Evolutionary conservation across 2,888 invertebrate species (phyloP), one percentile per base, ranked within the genome.

Genomic region (Empis livida): DNA sequence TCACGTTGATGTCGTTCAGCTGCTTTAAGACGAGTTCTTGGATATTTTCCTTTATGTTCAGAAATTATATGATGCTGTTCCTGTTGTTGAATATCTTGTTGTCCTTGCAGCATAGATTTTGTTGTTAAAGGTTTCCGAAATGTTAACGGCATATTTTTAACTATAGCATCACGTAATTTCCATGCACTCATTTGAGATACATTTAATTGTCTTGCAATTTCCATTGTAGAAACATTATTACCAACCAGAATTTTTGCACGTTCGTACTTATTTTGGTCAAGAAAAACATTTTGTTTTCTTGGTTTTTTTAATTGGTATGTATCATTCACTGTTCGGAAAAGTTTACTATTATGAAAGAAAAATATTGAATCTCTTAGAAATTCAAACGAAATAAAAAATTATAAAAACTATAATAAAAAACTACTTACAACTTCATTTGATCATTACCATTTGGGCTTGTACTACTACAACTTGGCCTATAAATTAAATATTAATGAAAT

Each of bases 101-200:
- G 20, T n/a, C n/a, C n/a, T 17, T 32, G 54, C n/a, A 49, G 31
- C 37, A n/a, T 15, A 14, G 35, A 30, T 20, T 43, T 20, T 43
- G 17, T 23, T 20, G 30, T 17, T 10, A 16, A 17, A 23, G 14
- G 14, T 35, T 41, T 66, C 41, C 65, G 67, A 59, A 67, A 67
- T n/a, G 66, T 65, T 8, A 67, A 55, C 17, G 67, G 66, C 40
- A 68, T 58, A 17, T 67, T 67, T 56, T 67, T 67, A 10, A 67
- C 55, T 49, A 67, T 68, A 51, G 67, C 66, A 56, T 67, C 68
- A 15, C 68, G 61, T 46, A 67, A 56, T 54, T 68, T 68, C 67
- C 67, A 67, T 37, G 67, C 67, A 20, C 67, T 67, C 68, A 67
- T 67, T 53, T 67, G 68, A 5, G 67, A 67, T 16, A 67, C 67